Evolutionary conservation across 2,888 invertebrate genomes (phyloP), one percentile per base, ranked within the genome.

Genomic region (Pheosia tremula): DNA sequence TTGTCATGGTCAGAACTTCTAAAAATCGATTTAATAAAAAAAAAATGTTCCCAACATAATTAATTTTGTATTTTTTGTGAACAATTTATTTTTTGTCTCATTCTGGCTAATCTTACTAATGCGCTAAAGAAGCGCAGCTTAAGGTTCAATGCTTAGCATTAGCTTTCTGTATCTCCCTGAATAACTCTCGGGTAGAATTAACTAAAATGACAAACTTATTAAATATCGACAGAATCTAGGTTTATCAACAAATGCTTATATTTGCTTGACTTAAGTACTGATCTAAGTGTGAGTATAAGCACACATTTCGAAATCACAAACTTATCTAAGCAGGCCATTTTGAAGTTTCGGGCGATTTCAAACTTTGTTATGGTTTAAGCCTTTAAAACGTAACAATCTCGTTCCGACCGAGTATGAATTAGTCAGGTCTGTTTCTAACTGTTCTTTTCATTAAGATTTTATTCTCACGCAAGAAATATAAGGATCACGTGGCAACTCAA

Each of bases 261-360:
- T 56, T 56, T 56, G 56, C 24, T 56, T 10, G 10, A 54, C 54
- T 38, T 36, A 24, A 24, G 24, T 24, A 55, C 36, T 39, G 55
- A 62, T 9, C 9, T 8, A 71, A 65, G 43, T 60, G 62, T 68
- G 68, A 63, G 65, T 67, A 65, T 60, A 58, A 65, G 64, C 57
- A 69, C 41, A 56, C 56, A 56, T 56, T 56, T 41, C 62, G 57
- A 58, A 54, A 37, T 38, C n/a, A 43, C 37, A 58, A 69, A 72
- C 59, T 69, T 72, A 66, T 69, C 61, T 63, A 54, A 47, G 57
- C 45, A 64, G 66, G 60, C 62, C 62, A 64, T 45, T 69, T 64
- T 58, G 45, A 72, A 72, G 50, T 72, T 68, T 72, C 36, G 63
- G 45, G 55, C 60, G 61, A 65, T 66, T 66, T 66, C 58, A 66